A percentile compares a stretch with the other conserved stretches of the same genome.
Evolutionary conservation across 2,888 invertebrate species (phyloP).

Genomic region (Galeruca laticollis): DNA sequence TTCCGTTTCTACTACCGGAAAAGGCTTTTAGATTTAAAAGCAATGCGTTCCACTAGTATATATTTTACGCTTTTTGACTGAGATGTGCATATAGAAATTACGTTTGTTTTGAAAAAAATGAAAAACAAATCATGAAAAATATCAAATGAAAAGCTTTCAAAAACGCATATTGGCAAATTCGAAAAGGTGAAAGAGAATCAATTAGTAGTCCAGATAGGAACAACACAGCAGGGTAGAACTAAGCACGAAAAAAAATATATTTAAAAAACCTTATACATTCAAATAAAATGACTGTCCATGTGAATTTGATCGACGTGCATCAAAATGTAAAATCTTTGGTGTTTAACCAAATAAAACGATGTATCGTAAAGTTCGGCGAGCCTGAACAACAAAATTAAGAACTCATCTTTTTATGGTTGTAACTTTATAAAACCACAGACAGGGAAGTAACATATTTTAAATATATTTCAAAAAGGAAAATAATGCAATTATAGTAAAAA

Average conservation of each 20-base stretch:
- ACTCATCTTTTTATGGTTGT: no score
- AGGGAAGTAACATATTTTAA: no score
- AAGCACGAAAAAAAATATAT: background rate
- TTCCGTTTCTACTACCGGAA: slow-evolving; percentile 2
- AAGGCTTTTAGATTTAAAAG: slow-evolving; percentile 36
- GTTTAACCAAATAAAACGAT: no score
- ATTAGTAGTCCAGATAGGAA: background rate
- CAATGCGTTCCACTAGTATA: slow-evolving; percentile 10
- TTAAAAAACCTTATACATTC: no score
- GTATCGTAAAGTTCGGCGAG: no score
- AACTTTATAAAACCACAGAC: no score
- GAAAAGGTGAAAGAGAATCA: slow-evolving; percentile 8
- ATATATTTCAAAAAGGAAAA: no score
- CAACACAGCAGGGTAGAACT: background rate
- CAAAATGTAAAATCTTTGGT: no score
- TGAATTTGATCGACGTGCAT: no score
- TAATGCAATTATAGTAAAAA: no score
- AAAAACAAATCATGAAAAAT: slow-evolving; percentile 13
- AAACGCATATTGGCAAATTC: slow-evolving; percentile 6
- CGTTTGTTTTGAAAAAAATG: slow-evolving; percentile 10
- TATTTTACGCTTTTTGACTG: slow-evolving; percentile 17
- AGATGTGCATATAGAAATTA: slow-evolving; percentile 15
- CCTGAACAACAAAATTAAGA: no score
- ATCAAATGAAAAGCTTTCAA: slow-evolving; percentile 20
- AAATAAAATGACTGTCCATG: no score